These are phyloP conservation scores for Labrus mixtus DNA, from an alignment of 2,113 vertebrate species.

Conservation along the genomic window DNA sequence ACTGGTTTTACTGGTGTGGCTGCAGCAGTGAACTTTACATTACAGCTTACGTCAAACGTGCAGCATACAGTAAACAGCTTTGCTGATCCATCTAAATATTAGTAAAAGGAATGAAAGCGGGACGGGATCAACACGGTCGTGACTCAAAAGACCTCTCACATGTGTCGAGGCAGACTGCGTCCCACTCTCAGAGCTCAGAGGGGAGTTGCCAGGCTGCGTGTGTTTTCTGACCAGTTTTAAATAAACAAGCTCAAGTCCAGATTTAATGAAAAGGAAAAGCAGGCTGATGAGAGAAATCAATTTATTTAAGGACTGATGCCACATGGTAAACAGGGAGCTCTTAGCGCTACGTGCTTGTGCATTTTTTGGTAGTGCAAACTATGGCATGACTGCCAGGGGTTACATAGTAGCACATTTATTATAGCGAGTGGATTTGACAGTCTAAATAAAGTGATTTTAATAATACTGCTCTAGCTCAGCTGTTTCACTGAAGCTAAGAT, in stretches of 20 bases:
- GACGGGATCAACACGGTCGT: conserved; percentile 23
- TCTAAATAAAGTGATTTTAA: background rate
- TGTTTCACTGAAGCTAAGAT: background rate
- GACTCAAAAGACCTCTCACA: conserved; percentile 50
- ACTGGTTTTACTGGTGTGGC: conserved; percentile 53
- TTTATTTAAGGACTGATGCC: conserved; percentile 49
- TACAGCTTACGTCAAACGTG: conserved; percentile 36
- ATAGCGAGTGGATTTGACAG: conserved; percentile 9
- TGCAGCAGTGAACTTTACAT: conserved; percentile 21
- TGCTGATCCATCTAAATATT: conserved; percentile 48
- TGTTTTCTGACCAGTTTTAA: conserved; percentile 57
- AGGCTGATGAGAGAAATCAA: conserved; percentile 51
- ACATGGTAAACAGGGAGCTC: conserved; percentile 42
- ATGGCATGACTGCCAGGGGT: conserved; percentile 3
- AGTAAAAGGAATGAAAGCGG: conserved; percentile 45
- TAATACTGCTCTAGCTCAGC: background rate
- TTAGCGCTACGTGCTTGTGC: conserved; percentile 4
- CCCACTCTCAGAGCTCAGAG: conserved; percentile 15
- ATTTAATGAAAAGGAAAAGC: conserved; percentile 65
- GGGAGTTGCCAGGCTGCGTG: conserved; percentile 18
- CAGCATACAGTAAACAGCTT: conserved; percentile 43
- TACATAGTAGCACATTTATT: conserved; percentile 5
- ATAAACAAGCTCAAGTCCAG: conserved; percentile 52
- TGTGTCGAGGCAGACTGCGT: background rate
- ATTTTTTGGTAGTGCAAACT: conserved; percentile 28